Evolutionary conservation across 2,113 vertebrate species (phyloP), one percentile per base, ranked within the genome.

Genomic region (Athene noctua): DNA sequence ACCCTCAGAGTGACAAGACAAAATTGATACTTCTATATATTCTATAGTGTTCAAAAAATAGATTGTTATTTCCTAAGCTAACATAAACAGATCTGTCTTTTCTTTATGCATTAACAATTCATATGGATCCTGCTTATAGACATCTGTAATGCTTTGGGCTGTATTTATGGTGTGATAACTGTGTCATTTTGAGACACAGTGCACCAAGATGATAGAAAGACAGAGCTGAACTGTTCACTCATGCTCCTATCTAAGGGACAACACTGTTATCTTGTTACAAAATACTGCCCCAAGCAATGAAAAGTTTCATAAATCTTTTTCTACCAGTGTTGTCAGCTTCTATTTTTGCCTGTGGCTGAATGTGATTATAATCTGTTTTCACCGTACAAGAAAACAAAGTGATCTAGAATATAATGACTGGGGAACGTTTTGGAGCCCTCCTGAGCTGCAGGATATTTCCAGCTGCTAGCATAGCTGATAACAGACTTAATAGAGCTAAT

Each of bases 121-220:
- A 98, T 97, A 98, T 78, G 93, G 96, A 94, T 97, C 97, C 96
- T 51, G 91, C 96, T 97, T 97, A 96, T 73, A 98, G 97, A 97
- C 97, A 98, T 98, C 96, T 98, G 97, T 94, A 98, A 97, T 67
- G 97, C 97, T 98, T 32, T 97, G 96, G 96, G 98, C 98, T 97
- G 95, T 97, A 96, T 97, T 98, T 98, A 96, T 96, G 97, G 85
- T 30, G 71, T 62, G 97, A 97, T 97, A 98, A 98, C 92, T 96
- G 92, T 88, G 95, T 97, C 94, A 85, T 97, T 97, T 96, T 93
- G 96, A 98, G 96, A 96, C 96, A 63, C 78, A 65, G 93, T 84
- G 93, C 96, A 94, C 96, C 90, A 80, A 95, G 94, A 98, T 91
- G 96, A 97, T 49, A 97, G 98, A 96, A 98, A 97, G 97, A 74